Conservation (phyloP, 2,888 invertebrate genomes). For the Hydrotaea diabolus region DNA sequence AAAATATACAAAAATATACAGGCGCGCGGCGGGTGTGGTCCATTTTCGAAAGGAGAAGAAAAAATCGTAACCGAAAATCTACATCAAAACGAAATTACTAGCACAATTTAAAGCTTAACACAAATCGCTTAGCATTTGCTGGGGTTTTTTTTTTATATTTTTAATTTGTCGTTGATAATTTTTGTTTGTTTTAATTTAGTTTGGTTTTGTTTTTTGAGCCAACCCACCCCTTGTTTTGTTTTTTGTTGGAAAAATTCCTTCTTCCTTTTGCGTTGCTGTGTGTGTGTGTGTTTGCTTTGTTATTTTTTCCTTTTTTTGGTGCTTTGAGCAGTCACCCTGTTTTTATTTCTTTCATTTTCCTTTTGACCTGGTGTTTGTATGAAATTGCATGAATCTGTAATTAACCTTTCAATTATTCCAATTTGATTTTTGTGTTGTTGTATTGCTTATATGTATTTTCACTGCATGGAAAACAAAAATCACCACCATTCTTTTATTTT, state of each 20-base stretch:
- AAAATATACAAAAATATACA: conserved; percentile 78
- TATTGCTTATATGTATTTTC: conserved; percentile 19
- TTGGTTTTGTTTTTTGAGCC: neutral
- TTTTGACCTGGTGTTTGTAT: conserved; percentile 39
- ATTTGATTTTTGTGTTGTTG: conserved; percentile 48
- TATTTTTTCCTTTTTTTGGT: neutral
- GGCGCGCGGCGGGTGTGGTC: conserved; percentile 81
- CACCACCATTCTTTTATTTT: neutral
- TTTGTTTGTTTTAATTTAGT: neutral
- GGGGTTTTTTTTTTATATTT: neutral
- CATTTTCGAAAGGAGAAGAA: conserved; percentile 65
- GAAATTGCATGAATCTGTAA: conserved; percentile 35
- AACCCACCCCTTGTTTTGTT: conserved; percentile 18
- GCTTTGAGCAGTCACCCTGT: conserved; percentile 41
- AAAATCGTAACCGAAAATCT: conserved; percentile 47
- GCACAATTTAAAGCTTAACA: neutral
- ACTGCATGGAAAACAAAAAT: neutral
- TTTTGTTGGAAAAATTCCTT: conserved; percentile 23
- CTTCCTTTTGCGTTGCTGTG: neutral
- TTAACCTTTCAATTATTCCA: conserved; percentile 58
- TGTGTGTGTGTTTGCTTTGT: too few species aligned
- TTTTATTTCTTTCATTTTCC: conserved; percentile 35
- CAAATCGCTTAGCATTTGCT: too few species aligned
- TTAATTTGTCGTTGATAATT: neutral
- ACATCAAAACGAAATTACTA: conserved; percentile 22